phyloP scores from a whole-genome alignment of 1,140 invertebrate genomes.

The Pemphigus obesinymphae region DNA sequence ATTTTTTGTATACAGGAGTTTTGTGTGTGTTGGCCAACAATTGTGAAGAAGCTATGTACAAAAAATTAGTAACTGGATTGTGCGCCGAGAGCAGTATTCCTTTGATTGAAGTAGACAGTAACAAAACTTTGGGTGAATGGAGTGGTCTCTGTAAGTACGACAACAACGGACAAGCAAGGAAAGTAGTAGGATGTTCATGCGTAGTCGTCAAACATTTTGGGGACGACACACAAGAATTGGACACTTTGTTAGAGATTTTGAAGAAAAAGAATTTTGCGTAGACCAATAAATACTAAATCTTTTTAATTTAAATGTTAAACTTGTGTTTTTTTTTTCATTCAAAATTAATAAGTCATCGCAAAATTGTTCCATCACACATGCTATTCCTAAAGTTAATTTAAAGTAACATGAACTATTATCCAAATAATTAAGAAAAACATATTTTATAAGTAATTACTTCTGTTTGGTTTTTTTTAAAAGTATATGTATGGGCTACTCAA shows the following conservation, averaged over 20 bases:
- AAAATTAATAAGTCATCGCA: no score
- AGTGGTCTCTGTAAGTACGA: slow-evolving; percentile 98
- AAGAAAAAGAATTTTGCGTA: slow-evolving; percentile 39
- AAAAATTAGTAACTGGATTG: slow-evolving; percentile 95
- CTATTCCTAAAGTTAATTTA: no score
- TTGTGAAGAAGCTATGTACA: slow-evolving; percentile 96
- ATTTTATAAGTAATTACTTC: no score
- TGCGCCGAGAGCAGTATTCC: slow-evolving; percentile 98
- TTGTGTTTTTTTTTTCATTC: slow-evolving; percentile 19
- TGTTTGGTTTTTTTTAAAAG: no score
- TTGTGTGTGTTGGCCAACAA: slow-evolving; percentile 95
- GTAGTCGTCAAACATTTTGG: slow-evolving; percentile 80
- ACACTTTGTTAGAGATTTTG: slow-evolving; percentile 38
- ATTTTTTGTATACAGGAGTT: slow-evolving; percentile 72
- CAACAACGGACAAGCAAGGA: slow-evolving; percentile 96
- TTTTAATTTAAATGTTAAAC: slow-evolving; percentile 25
- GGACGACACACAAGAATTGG: slow-evolving; percentile 50
- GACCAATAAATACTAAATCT: slow-evolving; percentile 33
- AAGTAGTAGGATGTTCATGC: slow-evolving; percentile 97
- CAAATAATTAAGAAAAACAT: no score
- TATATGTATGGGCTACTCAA: no score
- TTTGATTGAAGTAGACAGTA: slow-evolving; percentile 94
- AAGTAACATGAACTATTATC: no score
- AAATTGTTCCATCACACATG: no score
- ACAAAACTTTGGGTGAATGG: slow-evolving; percentile 99